Conservation (phyloP, 2,113 vertebrate species). For the Anhinga anhinga region DNA sequence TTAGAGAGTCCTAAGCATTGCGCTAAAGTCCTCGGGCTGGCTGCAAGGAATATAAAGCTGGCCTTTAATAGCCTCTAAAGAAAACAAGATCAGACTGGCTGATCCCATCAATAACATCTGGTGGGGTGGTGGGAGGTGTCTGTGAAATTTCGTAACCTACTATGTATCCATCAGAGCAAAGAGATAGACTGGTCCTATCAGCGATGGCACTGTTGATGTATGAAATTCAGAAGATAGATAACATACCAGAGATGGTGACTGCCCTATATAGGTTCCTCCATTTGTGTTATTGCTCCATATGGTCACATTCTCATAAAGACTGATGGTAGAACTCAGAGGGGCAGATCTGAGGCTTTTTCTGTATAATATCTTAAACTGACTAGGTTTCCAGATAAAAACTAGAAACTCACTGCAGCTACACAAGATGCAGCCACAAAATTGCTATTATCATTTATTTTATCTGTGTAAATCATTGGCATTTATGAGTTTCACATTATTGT, state of each 20-base stretch:
- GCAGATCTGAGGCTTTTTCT: not conserved
- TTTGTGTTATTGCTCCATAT: not conserved
- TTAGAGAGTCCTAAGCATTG: not conserved
- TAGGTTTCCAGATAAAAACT: not conserved
- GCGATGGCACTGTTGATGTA: not conserved
- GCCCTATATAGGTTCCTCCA: not conserved
- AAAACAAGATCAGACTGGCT: not conserved
- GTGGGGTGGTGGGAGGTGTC: too few relatives aligned
- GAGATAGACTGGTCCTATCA: not conserved
- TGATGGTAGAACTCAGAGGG: not conserved
- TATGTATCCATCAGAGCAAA: not conserved
- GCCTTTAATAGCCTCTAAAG: not conserved
- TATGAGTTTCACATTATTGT: not conserved
- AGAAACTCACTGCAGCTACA: not conserved
- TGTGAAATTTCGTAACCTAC: not conserved
- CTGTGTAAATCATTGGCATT: not conserved
- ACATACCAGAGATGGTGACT: not conserved
- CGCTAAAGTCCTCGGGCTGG: not conserved
- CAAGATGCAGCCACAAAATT: not conserved
- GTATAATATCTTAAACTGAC: not conserved
- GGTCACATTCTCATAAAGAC: not conserved
- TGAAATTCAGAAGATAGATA: not conserved
- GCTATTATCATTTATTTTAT: not conserved
- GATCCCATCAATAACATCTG: not conserved
- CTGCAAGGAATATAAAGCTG: not conserved